A percentile compares a stretch with the other conserved stretches of the same genome.
phyloP scores from a whole-genome alignment of 2,888 invertebrate species.

The Pseudococcus longispinus region DNA sequence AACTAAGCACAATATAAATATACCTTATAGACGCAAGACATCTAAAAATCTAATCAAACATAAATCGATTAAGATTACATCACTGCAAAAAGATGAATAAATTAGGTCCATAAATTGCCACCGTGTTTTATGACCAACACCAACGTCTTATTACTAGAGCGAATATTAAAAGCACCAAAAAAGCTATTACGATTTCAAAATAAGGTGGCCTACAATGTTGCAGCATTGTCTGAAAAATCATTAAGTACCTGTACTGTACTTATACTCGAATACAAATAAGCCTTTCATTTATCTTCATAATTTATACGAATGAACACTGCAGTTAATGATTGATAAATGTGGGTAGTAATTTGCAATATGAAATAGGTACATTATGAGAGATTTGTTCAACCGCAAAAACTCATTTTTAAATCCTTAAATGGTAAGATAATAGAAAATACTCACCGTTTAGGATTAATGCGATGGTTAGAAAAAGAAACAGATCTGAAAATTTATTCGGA shows the following conservation, averaged over 20 bases:
- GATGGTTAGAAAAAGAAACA: constrained; percentile 37
- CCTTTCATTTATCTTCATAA: constrained; percentile 31
- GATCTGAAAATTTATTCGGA: constrained; percentile 47
- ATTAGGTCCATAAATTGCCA: constrained; percentile 3
- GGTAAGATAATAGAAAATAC: constrained; percentile 1
- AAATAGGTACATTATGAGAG: not conserved
- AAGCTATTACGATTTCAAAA: constrained; percentile 42
- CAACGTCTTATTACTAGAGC: not conserved
- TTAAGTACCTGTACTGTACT: not conserved
- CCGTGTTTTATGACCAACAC: not conserved
- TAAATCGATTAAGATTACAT: constrained; percentile 16
- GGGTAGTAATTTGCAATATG: constrained; percentile 20
- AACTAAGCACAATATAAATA: not conserved
- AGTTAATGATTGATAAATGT: constrained; percentile 34
- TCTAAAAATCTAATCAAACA: constrained; percentile 2
- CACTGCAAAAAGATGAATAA: not conserved
- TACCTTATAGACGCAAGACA: not conserved
- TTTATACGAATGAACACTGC: constrained; percentile 2
- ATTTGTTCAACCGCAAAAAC: constrained; percentile 11
- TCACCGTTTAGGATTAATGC: constrained; percentile 43
- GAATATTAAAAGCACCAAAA: constrained; percentile 21
- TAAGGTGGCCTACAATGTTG: not conserved
- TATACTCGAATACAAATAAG: not conserved
- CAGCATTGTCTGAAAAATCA: constrained; percentile 38
- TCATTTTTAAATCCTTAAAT: not conserved